Conservation (phyloP, 2,888 invertebrate species). For the Caenorhabditis afra region DNA sequence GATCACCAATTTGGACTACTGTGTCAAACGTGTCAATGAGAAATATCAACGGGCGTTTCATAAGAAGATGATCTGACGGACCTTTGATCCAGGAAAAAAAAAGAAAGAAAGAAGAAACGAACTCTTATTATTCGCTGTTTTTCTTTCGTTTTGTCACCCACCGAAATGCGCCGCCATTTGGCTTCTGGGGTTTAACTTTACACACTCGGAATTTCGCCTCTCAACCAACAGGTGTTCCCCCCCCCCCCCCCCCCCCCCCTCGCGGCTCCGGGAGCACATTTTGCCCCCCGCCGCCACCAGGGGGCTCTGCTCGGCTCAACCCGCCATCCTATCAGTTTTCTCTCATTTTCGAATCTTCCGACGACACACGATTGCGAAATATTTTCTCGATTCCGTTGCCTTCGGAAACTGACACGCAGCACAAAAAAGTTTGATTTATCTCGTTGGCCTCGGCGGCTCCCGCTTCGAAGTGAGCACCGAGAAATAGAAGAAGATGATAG, state of each 20-base stretch:
- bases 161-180: neutral
- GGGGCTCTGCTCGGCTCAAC: neutral
- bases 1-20: slow-evolving; percentile 27
- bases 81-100: neutral
- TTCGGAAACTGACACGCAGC: too few relatives aligned
- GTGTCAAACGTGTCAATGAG: slow-evolving; percentile 44
- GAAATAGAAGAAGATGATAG: too few relatives aligned
- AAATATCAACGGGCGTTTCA: slow-evolving; percentile 46
- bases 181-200: neutral
- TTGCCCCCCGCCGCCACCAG: neutral
- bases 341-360: too few relatives aligned
- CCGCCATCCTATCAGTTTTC: too few relatives aligned
- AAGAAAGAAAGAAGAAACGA: neutral
- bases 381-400: too few relatives aligned
- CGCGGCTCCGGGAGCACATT: neutral
- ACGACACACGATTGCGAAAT: too few relatives aligned
- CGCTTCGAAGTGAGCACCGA: too few relatives aligned
- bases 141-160: neutral
- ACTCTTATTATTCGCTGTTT: neutral
- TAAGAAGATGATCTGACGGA: neutral
- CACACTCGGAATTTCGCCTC: slow-evolving; percentile 5
- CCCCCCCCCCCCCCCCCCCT: neutral
- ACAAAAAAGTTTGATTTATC: too few relatives aligned
- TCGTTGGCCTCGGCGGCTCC: too few relatives aligned
- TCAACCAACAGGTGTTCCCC: slow-evolving; percentile 32